Base-by-base conservation (phyloP, 2,888 invertebrate genomes). In the Apamea monoglypha region DNA sequence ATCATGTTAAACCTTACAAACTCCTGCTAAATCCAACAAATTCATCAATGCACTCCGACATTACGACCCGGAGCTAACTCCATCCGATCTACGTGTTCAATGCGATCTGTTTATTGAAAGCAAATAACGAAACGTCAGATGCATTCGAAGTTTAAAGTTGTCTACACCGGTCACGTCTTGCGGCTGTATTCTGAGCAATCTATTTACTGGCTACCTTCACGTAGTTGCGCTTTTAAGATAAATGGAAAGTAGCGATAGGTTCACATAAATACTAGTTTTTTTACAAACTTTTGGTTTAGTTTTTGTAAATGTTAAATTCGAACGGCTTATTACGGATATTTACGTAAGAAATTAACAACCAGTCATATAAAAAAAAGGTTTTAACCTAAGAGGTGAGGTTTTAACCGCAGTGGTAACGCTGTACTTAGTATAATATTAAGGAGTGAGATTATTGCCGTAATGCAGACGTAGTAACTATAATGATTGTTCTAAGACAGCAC, bases 51-150 rank as follows among this genome's bases (percentile, higher is more conserved):
- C 53, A 6, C 7, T 29, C 73, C 36, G 8, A 71, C 36, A 44
- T 61, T 29, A 44, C 53, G 25, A 2, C 66, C 29, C 29, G 1
- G 59, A 80, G 53, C 47, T 61, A 61, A 81, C 82, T 59, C 85
- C 73, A 67, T 40, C 59, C 29, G 18, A 76, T 16, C 67, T 44
- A 67, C 78, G 72, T 78, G 83, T 73, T 68, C 76, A 63, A 69
- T 69, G 68, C 64, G 64, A 75, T 80, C 77, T 84, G 81, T 87
- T 83, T 84, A 87, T 87, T 89, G 87, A 89, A 89, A 83, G 73
- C 88, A 80, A 84, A 86, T 77, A 86, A 80, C 76, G 64, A 74
- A 76, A 88, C 73, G 88, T 86, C 88, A 88, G 77, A 69, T 79
- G 83, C 83, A 86, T 78, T 78, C 63, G 66, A 82, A 86, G 74